Conservation (phyloP, 2,113 vertebrate genomes). For the Phaetusa simplex region DNA sequence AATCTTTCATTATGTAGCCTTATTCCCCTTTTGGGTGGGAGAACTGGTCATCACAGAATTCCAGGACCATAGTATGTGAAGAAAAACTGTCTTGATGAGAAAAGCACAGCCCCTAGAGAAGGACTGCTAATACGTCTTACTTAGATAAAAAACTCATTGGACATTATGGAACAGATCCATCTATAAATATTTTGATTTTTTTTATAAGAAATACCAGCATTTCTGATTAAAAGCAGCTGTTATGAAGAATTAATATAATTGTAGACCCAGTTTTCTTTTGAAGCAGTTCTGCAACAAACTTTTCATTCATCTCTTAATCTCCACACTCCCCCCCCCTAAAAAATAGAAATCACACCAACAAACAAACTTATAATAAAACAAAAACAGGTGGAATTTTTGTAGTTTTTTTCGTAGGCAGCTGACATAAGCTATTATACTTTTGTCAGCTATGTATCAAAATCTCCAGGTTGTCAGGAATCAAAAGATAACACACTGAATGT, state of each 20-base stretch:
- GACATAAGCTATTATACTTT: neutral
- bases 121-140: neutral
- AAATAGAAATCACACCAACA: neutral
- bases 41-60: neutral
- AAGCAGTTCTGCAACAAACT: neutral
- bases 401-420: neutral
- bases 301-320: neutral
- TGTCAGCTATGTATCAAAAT: neutral
- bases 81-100: neutral
- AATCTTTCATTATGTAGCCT: neutral
- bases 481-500: neutral
- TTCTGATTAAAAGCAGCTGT: neutral
- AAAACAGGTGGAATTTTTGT: neutral
- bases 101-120: neutral
- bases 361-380: neutral
- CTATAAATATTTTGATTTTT: neutral
- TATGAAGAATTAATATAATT: neutral
- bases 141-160: neutral
- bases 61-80: neutral
- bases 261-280: neutral
- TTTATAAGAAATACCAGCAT: neutral
- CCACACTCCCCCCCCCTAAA: rapidly evolving
- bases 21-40: neutral
- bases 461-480: neutral
- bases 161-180: neutral